Base-by-base conservation (phyloP, 2,888 invertebrate species). In the Drosophila greeni region DNA sequence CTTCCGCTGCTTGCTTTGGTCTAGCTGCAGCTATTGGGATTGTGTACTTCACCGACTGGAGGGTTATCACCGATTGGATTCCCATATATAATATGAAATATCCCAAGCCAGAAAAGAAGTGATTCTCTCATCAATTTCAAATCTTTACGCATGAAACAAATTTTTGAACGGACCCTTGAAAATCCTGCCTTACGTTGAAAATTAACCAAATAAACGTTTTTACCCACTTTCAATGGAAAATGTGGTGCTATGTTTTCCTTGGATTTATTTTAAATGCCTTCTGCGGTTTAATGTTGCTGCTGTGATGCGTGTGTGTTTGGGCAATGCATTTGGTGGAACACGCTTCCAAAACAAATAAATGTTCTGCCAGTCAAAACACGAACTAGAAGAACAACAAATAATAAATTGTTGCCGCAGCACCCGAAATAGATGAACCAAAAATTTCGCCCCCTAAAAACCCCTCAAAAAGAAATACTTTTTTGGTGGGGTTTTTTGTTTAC, bases 81-180 rank as follows among this genome's bases (percentile, higher is more conserved):
- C 80, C 84, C 2, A 14, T 84, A 6, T 84, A 84, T 7, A 82
- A 76, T 36, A 76, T 57, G 12, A 81, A 81, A 26, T 84, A 72
- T 5, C 72, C 73, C 3, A 76, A 76, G 29, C 57, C 74, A 5
- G 66, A 72, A 31, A 36, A 61, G 5, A 31, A 18, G 4, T 47
- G 31, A 47, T 31, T 20, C 29, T 5, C 12, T 11, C 11, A 16
- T 8, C 12, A 20, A 52, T 36, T 49, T 12, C 5, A 18, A 26
- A n/a, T 36, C 34, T 36, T 18, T 34, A 18, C 12, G 34, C 11
- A 18, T 49, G 9, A 5, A 29, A 37, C n/a, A 16, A 29, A 37
- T 16, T 56, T 31, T 14, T 14, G 20, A 20, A 12, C 36, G 12
- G 20, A 56, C 37, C 18, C 26, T 37, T 53, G 37, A 54, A 29